These are phyloP conservation scores for zebrafish (Danio rerio) DNA, from an alignment of 2,113 vertebrate genomes.

Conservation along the genomic window DNA sequence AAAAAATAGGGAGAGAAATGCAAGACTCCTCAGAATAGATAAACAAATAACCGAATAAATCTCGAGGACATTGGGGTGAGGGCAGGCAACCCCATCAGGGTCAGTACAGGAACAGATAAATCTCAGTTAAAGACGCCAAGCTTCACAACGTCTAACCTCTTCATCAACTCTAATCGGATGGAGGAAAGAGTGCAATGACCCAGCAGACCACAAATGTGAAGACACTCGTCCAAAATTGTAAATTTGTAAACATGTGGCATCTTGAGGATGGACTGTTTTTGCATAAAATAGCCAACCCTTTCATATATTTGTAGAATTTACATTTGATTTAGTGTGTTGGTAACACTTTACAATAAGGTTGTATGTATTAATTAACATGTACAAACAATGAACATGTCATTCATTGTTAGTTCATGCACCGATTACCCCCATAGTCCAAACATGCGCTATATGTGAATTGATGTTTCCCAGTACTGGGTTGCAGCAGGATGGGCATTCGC, in stretches of 20 bases:
- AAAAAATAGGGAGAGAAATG: slow-evolving; percentile 56
- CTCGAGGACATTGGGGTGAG: slow-evolving; percentile 73
- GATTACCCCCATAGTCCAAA: no score
- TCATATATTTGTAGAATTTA: not conserved
- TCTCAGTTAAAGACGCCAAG: slow-evolving; percentile 79
- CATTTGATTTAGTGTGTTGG: no score
- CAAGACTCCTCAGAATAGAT: slow-evolving; percentile 71
- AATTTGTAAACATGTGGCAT: not conserved
- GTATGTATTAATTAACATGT: no score
- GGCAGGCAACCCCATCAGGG: slow-evolving; percentile 72
- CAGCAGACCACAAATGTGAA: slow-evolving; percentile 32
- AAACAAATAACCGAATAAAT: slow-evolving; percentile 85
- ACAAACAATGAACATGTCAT: no score
- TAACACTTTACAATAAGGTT: no score
- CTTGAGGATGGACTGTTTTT: not conserved
- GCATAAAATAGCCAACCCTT: not conserved
- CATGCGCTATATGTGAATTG: no score
- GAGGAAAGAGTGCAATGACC: slow-evolving; percentile 71
- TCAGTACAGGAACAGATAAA: slow-evolving; percentile 84
- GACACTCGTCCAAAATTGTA: not conserved
- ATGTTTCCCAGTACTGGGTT: no score
- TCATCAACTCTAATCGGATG: slow-evolving; percentile 80
- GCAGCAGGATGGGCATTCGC: no score
- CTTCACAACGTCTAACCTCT: slow-evolving; percentile 78
- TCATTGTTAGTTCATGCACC: no score